phyloP scores from a whole-genome alignment of 2,113 vertebrate species.

The Amphilophus citrinellus region DNA sequence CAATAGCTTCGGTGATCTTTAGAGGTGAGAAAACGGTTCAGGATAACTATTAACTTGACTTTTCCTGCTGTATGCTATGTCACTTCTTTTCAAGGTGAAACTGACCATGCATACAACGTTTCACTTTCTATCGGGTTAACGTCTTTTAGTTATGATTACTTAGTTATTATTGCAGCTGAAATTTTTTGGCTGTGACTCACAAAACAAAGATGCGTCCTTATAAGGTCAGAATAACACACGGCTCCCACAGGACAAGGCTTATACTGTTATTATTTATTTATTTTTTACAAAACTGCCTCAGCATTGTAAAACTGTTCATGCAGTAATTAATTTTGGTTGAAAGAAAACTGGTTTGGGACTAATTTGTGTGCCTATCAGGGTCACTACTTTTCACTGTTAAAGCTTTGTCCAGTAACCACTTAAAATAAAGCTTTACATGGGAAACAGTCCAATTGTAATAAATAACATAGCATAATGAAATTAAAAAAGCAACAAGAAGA shows the following conservation, averaged over 20 bases:
- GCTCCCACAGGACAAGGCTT: background rate
- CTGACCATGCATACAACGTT: background rate
- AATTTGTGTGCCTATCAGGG: background rate
- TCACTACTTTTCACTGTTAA: background rate
- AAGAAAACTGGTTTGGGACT: background rate
- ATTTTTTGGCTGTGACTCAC: slow-evolving; percentile 29
- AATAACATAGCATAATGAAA: too few relatives aligned
- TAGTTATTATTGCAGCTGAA: background rate
- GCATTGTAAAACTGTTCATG: background rate
- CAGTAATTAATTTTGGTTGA: background rate
- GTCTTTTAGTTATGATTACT: background rate
- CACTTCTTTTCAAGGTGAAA: background rate
- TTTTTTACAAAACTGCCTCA: background rate
- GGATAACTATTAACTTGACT: background rate
- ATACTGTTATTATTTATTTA: background rate
- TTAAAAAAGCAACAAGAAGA: background rate
- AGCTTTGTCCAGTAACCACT: background rate
- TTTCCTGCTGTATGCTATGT: background rate
- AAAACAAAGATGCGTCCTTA: slow-evolving; percentile 53
- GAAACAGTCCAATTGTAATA: background rate
- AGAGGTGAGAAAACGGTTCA: slow-evolving; percentile 86
- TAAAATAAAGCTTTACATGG: background rate
- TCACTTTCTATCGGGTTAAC: background rate
- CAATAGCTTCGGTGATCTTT: slow-evolving; percentile 88
- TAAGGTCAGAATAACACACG: slow-evolving; percentile 55